These are phyloP conservation scores for Hydroisotoma schaefferi DNA, from an alignment of 2,888 invertebrate species.

Conservation along the genomic window DNA sequence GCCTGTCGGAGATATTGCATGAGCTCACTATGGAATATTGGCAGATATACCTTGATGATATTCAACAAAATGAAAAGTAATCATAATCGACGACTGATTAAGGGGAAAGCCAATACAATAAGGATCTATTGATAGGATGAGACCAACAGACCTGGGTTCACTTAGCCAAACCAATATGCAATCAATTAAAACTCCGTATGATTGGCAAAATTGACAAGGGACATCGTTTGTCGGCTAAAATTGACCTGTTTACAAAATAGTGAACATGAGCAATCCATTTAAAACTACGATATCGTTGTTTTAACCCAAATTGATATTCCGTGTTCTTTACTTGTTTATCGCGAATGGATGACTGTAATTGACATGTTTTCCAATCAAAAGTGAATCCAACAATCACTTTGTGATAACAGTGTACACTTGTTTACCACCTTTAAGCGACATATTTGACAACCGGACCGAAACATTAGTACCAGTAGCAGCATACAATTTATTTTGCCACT, in stretches of 20 bases:
- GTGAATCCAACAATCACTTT: background rate
- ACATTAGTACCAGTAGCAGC: too few relatives aligned
- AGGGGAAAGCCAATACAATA: too few relatives aligned
- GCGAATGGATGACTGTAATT: constrained; percentile 1
- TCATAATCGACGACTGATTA: too few relatives aligned
- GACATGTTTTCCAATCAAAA: background rate
- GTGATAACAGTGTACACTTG: background rate
- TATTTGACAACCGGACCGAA: too few relatives aligned
- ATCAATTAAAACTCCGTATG: constrained; percentile 13
- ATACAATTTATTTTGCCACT: too few relatives aligned
- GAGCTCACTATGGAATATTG: too few relatives aligned
- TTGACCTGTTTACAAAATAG: constrained; percentile 9
- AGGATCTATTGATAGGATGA: too few relatives aligned
- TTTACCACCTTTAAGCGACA: too few relatives aligned
- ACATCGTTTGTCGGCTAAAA: constrained; percentile 40
- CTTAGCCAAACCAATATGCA: constrained; percentile 3
- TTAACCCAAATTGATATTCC: constrained; percentile 5
- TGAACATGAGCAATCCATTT: too few relatives aligned
- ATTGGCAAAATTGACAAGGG: constrained; percentile 16
- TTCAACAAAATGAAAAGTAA: too few relatives aligned
- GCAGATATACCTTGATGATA: too few relatives aligned
- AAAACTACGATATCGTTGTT: background rate
- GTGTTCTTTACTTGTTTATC: constrained; percentile 4
- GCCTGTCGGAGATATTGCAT: too few relatives aligned
- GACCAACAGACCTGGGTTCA: background rate